Percentiles rank a stretch among this genome's conserved stretches.
phyloP scores from a whole-genome alignment of 1,140 invertebrate species.

The Bombus affinis region DNA sequence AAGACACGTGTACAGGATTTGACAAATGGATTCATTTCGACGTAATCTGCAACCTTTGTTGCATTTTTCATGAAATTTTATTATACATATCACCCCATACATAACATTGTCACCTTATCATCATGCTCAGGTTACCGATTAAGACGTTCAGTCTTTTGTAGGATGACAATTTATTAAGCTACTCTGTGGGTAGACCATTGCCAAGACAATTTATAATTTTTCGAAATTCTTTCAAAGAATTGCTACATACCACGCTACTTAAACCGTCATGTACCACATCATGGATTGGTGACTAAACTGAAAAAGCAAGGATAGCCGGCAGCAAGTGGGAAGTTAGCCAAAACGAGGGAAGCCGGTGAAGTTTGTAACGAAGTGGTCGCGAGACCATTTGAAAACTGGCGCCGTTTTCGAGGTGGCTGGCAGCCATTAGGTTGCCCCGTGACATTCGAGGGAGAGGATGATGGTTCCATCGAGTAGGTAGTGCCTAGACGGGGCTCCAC shows the following conservation, averaged over 20 bases:
- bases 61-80: background rate
- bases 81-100: background rate
- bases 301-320: background rate
- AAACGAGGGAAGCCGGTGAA: background rate
- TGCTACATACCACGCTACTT: too few species aligned
- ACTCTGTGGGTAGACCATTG: background rate
- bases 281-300: too few species aligned
- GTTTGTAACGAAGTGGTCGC: background rate
- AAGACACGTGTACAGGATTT: background rate
- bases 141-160: background rate
- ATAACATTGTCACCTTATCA: too few species aligned
- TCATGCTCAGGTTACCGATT: background rate
- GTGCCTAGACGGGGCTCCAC: conserved; percentile 81
- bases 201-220: background rate
- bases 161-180: background rate
- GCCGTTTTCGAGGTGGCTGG: conserved; percentile 72
- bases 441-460: conserved; percentile 77
- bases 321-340: too few species aligned
- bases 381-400: conserved; percentile 75
- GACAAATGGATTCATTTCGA: background rate
- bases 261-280: background rate
- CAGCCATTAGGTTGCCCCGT: conserved; percentile 78
- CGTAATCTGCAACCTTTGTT: accelerated
- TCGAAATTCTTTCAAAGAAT: background rate
- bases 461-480: conserved; percentile 82